phyloP scores from a whole-genome alignment of 2,113 vertebrate genomes.

The Pristiophorus japonicus region DNA sequence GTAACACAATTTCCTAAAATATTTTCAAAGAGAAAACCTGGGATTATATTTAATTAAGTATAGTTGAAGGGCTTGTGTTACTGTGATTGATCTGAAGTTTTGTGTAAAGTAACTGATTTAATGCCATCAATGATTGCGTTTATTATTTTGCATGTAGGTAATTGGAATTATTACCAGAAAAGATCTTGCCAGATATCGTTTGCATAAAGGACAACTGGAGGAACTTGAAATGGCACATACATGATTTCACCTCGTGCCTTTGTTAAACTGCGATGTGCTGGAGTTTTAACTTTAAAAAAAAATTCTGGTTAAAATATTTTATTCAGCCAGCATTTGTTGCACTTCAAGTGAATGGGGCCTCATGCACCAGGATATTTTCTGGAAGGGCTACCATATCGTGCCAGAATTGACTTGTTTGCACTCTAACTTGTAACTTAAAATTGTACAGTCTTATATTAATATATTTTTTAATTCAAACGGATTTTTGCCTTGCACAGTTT shows the following conservation, averaged over 20 bases:
- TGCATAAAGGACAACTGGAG: slow-evolving; percentile 88
- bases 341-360: slow-evolving; percentile 10
- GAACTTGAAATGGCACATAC: slow-evolving; percentile 88
- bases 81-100: background rate
- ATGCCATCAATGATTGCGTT: background rate
- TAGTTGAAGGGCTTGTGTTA: background rate
- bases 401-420: slow-evolving; percentile 29
- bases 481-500: slow-evolving; percentile 18
- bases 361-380: background rate
- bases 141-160: slow-evolving; percentile 59
- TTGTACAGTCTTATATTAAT: slow-evolving; percentile 17
- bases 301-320: slow-evolving; percentile 20
- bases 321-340: slow-evolving; percentile 23
- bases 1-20: background rate
- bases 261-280: background rate
- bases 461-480: slow-evolving; percentile 7
- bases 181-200: slow-evolving; percentile 87
- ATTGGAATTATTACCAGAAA: slow-evolving; percentile 91
- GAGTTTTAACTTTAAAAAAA: background rate
- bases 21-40: background rate
- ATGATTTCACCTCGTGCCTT: slow-evolving; percentile 52
- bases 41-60: background rate
- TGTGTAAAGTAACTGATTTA: background rate
- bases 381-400: slow-evolving; percentile 18
- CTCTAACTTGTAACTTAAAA: slow-evolving; percentile 22